Evolutionary conservation across 2,113 vertebrate species (phyloP).

Genomic region (Scophthalmus maximus): DNA sequence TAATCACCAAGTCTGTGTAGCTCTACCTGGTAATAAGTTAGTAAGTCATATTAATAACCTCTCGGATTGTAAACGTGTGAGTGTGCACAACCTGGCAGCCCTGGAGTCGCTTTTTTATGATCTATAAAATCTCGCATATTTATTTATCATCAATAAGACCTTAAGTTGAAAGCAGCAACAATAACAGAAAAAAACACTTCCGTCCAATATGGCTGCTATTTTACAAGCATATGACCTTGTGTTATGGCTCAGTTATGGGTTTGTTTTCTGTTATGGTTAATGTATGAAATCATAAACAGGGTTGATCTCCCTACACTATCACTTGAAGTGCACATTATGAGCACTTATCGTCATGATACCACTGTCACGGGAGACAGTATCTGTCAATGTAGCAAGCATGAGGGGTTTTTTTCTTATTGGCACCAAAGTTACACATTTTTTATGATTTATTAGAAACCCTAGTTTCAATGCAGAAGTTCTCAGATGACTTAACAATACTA

Average conservation of each 20-base stretch:
- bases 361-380: neutral
- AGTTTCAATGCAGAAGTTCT: no score
- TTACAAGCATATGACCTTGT: neutral
- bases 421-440: no score
- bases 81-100: neutral
- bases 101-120: neutral
- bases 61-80: no score
- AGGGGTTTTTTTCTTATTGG: no score
- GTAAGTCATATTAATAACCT: no score
- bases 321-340: neutral
- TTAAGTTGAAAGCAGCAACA: neutral
- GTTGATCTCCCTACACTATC: neutral
- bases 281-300: conserved; percentile 4
- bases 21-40: no score
- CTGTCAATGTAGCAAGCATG: neutral
- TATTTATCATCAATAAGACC: neutral
- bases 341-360: neutral
- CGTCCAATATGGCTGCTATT: neutral
- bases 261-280: neutral
- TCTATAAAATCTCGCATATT: neutral
- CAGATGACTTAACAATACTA: no score
- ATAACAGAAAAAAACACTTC: neutral
- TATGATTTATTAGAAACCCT: no score
- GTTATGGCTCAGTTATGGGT: neutral
- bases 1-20: rapidly evolving